Evolutionary conservation across 2,888 invertebrate genomes (phyloP).

Genomic region (Desoria tigrina): DNA sequence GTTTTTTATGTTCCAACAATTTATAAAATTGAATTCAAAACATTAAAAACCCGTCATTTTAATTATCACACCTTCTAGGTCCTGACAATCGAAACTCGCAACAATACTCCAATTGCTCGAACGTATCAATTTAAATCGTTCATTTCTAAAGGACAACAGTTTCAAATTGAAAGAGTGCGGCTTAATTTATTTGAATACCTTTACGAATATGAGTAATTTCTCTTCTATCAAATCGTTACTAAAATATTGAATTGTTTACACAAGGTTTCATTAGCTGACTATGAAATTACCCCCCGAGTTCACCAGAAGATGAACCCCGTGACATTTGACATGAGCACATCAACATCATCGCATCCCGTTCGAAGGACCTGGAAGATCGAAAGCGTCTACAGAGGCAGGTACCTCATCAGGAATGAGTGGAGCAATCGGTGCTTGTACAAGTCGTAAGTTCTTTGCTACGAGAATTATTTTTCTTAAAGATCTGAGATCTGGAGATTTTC

Average conservation of each 20-base stretch:
- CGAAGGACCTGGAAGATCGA: conserved; percentile 44
- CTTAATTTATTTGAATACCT: not conserved
- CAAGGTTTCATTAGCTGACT: conserved; percentile 45
- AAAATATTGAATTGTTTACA: too few species aligned
- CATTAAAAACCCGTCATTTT: too few species aligned
- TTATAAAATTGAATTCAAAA: not conserved
- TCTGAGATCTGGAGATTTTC: too few species aligned
- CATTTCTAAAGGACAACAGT: conserved; percentile 46
- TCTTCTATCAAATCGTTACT: too few species aligned
- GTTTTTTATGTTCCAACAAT: conserved; percentile 9
- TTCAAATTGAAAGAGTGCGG: conserved; percentile 42
- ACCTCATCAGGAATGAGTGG: conserved; percentile 49
- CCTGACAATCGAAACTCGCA: conserved; percentile 36
- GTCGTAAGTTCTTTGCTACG: conserved; percentile 37
- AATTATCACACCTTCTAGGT: too few species aligned
- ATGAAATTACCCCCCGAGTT: conserved; percentile 45
- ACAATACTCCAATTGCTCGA: conserved; percentile 24
- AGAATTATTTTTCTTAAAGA: too few species aligned
- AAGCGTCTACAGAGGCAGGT: conserved; percentile 45
- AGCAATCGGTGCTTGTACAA: conserved; percentile 46
- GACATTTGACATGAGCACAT: conserved; percentile 42
- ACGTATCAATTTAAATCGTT: conserved; percentile 42
- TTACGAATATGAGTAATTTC: not conserved
- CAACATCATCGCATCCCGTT: conserved; percentile 34
- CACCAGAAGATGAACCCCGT: conserved; percentile 43